phyloP scores from a whole-genome alignment of 2,113 vertebrate species.

The Pampusana beccarii region DNA sequence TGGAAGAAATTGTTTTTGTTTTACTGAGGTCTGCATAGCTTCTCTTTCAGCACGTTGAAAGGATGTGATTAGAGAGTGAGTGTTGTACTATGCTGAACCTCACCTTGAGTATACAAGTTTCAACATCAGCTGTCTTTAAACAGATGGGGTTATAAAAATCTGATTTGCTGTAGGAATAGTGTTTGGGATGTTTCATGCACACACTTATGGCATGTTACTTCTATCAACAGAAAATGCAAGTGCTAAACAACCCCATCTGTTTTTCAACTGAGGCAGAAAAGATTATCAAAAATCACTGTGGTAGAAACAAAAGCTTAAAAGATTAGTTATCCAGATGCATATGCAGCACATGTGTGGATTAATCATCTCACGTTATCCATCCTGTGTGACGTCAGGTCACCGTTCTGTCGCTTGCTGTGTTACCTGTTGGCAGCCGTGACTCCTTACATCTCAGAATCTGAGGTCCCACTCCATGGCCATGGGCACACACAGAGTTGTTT shows the following conservation, averaged over 20 bases:
- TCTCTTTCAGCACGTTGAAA: neutral
- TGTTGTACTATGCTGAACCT: neutral
- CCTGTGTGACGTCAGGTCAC: neutral
- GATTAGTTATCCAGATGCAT: neutral
- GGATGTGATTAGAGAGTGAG: neutral
- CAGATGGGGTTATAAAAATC: neutral
- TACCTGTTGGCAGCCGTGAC: neutral
- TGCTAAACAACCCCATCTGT: neutral
- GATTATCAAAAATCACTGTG: neutral
- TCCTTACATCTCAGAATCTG: neutral
- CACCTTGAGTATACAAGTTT: neutral
- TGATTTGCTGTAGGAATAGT: neutral
- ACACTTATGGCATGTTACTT: neutral
- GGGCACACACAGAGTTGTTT: neutral
- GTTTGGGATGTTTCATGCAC: neutral
- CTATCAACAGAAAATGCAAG: neutral
- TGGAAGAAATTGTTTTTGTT: neutral
- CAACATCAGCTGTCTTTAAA: neutral
- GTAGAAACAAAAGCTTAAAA: neutral
- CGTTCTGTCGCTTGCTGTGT: neutral
- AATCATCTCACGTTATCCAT: neutral
- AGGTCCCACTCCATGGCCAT: neutral
- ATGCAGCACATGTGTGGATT: neutral
- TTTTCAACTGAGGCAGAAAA: neutral
- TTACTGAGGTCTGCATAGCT: neutral